phyloP scores from a whole-genome alignment of 2,113 vertebrate species.

The Cochlearius cochlearius region DNA sequence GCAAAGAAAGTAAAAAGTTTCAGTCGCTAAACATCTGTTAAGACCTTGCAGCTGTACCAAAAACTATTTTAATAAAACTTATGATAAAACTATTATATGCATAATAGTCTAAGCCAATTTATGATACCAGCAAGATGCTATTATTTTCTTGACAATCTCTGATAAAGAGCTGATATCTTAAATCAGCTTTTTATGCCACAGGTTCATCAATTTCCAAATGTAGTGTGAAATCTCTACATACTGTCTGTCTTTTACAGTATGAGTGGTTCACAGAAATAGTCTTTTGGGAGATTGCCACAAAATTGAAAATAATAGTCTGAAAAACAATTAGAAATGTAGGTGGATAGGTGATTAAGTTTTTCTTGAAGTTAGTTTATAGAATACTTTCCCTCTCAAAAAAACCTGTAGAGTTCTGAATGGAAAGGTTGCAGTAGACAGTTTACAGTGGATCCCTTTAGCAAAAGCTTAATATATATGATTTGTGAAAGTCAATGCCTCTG shows the following conservation, averaged over 20 bases:
- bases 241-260: background rate
- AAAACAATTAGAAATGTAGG: background rate
- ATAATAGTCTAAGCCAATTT: background rate
- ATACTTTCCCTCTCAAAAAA: background rate
- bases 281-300: background rate
- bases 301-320: background rate
- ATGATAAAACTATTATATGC: background rate
- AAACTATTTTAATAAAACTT: background rate
- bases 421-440: background rate
- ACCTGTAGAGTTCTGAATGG: background rate
- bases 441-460: constrained; percentile 65
- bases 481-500: constrained; percentile 75
- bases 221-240: background rate
- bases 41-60: background rate
- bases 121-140: background rate
- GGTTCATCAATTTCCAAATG: background rate
- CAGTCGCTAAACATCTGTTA: background rate
- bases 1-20: background rate
- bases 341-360: background rate
- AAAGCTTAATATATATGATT: constrained; percentile 77
- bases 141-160: background rate
- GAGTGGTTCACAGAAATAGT: background rate
- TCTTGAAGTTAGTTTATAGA: background rate
- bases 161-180: background rate
- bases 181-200: background rate